Evolutionary conservation across 2,113 vertebrate genomes (phyloP), one percentile per base, ranked within the genome.

Genomic region (Neodontobutis hainanensis): DNA sequence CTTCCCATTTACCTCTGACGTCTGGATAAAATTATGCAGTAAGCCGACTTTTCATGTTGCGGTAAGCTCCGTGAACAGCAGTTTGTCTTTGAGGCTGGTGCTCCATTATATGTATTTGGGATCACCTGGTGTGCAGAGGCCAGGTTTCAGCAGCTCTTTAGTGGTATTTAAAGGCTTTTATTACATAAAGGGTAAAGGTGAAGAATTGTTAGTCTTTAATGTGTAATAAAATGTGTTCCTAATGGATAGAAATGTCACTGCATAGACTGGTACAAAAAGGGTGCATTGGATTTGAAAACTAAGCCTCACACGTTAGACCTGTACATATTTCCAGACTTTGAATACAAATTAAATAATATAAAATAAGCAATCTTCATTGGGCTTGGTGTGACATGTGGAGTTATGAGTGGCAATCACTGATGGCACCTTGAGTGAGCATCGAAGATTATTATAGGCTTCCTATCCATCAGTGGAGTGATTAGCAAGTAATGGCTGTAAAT

Each of bases 11-110:
- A 49, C 57, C 34, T 50, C 15, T 59, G 59, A 48, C 58, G 59
- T 73, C 62, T 56, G 65, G 65, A 51, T 81, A 42, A 58, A 65
- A 68, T 77, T 48, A 70, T 38, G 61, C 70, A 68, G 27, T 61
- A 51, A 46, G 46, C 68, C 6, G 48, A 48, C n/a, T 63, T 52
- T 16, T 65, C 45, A 15, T 32, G 59, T 58, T 52, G 68, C 46
- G 58, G 4, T 9, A 9, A 19, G 36, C 46, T 40, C 66, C 49
- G 16, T 11, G 32, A 35, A 62, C 44, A 16, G 59, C 2, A 40
- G 8, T 10, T n/a, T 38, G 15, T 35, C 32, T 61, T 56, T 14
- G 4, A 59, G 34, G 49, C 67, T 55, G 50, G 62, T 58, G 11
- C 42, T 52, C 27, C 48, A 14, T 60, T 50, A 36, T 6, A n/a